These are phyloP conservation scores for Buphagus erythrorhynchus DNA, from an alignment of 2,797 vertebrate species.

Conservation along the genomic window DNA sequence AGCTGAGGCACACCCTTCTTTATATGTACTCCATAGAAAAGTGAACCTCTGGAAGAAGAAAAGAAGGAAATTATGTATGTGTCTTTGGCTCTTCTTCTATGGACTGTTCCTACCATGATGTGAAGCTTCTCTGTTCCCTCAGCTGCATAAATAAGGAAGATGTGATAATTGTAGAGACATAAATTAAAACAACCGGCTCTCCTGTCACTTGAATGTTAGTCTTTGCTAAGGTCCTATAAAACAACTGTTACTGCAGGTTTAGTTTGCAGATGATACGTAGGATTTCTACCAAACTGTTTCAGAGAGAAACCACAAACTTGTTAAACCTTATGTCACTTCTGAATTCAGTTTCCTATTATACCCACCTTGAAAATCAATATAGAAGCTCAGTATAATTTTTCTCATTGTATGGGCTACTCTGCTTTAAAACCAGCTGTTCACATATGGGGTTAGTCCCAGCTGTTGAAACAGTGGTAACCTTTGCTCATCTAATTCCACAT, in stretches of 20 bases:
- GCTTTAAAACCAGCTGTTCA: constrained; percentile 48
- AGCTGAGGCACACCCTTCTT: neutral
- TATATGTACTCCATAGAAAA: neutral
- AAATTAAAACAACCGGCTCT: neutral
- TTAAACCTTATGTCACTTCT: neutral
- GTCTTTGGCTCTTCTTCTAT: neutral
- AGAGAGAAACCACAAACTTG: neutral
- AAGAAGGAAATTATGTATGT: neutral
- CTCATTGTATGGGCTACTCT: constrained; percentile 1
- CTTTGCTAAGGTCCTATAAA: neutral
- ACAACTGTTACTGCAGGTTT: neutral
- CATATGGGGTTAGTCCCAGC: neutral
- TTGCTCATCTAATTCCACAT: neutral
- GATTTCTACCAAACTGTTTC: neutral
- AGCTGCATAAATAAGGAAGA: neutral
- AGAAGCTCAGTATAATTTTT: neutral
- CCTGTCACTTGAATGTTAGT: neutral
- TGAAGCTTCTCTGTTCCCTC: neutral
- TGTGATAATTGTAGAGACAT: neutral
- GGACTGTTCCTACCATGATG: neutral
- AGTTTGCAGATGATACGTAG: neutral
- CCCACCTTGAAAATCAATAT: neutral
- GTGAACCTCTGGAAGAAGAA: neutral
- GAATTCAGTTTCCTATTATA: neutral
- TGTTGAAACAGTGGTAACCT: constrained; percentile 38